Percentiles rank a stretch among this genome's conserved stretches.
Conservation (phyloP, 2,113 vertebrate species). For the Charadrius vociferus region DNA sequence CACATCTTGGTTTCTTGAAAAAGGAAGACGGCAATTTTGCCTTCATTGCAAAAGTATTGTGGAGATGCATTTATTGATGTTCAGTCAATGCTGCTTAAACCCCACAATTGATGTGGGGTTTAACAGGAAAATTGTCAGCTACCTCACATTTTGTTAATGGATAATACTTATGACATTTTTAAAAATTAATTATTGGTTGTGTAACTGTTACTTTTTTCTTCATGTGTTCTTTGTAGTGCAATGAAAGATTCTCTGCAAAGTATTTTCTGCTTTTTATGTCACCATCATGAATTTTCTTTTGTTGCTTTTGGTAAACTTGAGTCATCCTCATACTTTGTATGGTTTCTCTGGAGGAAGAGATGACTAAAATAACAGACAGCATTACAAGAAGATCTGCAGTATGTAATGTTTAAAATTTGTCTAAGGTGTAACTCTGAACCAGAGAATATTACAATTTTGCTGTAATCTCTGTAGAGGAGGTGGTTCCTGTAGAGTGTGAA, state of each 20-base stretch:
- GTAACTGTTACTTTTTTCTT: neutral
- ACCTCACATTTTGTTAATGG: neutral
- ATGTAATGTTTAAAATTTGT: neutral
- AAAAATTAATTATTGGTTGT: neutral
- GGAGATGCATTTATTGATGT: neutral
- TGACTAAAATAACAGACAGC: neutral
- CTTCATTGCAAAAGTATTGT: neutral
- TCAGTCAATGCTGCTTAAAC: neutral
- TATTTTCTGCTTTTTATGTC: neutral
- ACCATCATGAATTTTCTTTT: neutral
- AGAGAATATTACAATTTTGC: neutral
- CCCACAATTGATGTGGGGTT: neutral
- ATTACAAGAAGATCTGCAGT: neutral
- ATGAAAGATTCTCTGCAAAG: neutral
- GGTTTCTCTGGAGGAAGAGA: neutral
- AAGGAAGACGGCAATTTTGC: neutral
- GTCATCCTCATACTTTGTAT: neutral
- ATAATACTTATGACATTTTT: neutral
- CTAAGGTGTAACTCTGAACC: neutral
- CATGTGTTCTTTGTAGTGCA: neutral
- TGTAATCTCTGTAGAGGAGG: neutral
- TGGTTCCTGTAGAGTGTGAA: neutral
- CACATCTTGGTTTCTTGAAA: neutral
- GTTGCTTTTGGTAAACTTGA: neutral
- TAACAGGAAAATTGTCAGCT: neutral